Conservation (phyloP, 2,797 vertebrate species). For the Liasis olivaceus region DNA sequence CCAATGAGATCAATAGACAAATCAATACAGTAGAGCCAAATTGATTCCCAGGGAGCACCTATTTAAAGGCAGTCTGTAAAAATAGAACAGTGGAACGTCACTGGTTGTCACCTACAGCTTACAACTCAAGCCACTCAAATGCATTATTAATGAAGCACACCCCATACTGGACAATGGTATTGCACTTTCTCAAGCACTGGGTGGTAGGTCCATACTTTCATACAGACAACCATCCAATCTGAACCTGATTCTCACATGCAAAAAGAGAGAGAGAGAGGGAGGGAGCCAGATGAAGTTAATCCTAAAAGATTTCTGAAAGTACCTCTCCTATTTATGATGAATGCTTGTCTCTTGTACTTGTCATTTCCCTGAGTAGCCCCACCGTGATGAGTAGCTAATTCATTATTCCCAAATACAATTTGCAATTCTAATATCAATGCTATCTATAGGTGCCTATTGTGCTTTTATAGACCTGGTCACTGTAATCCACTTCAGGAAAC, state of each 20-base stretch:
- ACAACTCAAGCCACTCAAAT: background rate
- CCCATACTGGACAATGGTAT: background rate
- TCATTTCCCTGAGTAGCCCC: slow-evolving; percentile 10
- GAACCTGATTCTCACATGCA: background rate
- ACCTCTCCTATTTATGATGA: slow-evolving; percentile 8
- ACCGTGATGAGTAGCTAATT: slow-evolving; percentile 19
- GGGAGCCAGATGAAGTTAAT: slow-evolving; percentile 6
- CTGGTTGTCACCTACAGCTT: background rate
- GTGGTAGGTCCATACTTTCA: background rate
- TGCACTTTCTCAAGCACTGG: background rate
- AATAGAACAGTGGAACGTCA: background rate
- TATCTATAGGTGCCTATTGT: slow-evolving; percentile 16
- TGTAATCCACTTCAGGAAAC: slow-evolving; percentile 1
- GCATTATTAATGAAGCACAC: background rate
- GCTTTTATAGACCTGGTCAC: background rate
- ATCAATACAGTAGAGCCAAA: background rate
- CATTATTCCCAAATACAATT: slow-evolving; percentile 25
- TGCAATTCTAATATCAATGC: slow-evolving; percentile 26
- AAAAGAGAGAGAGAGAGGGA: background rate
- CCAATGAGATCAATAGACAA: background rate
- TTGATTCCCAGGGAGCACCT: background rate
- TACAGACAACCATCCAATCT: background rate
- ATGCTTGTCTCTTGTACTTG: slow-evolving; percentile 3
- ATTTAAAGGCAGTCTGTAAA: background rate
- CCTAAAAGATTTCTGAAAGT: slow-evolving; percentile 14